A percentile compares a stretch with the other conserved stretches of the same genome.
Evolutionary conservation across 2,888 invertebrate species (phyloP).

Genomic region (Omphaloscelis lunosa): DNA sequence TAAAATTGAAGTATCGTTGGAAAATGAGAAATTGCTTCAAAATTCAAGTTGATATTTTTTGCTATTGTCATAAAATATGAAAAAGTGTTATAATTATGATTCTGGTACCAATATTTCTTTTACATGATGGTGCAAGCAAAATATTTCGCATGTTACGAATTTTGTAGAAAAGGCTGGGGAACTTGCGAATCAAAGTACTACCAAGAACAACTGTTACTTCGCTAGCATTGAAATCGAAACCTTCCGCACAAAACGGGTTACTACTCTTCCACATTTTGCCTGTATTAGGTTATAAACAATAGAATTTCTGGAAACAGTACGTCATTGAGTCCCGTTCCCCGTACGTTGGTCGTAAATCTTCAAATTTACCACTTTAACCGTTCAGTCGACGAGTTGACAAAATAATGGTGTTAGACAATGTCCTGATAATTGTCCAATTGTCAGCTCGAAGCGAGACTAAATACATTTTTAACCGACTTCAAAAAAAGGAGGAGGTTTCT

Average conservation of each 20-base stretch:
- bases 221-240: constrained; percentile 34
- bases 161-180: neutral
- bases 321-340: constrained; percentile 70
- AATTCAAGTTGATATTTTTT: too few species aligned
- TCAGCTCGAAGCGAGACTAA: constrained; percentile 74
- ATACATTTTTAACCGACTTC: too few species aligned
- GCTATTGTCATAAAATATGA: too few species aligned
- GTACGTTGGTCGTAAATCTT: constrained; percentile 78
- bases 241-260: constrained; percentile 42
- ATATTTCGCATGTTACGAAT: neutral
- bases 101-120: too few species aligned
- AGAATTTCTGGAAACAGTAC: constrained; percentile 67
- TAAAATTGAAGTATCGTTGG: neutral
- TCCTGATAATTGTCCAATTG: constrained; percentile 77
- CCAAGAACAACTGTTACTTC: constrained; percentile 20
- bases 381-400: constrained; percentile 79
- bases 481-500: too few species aligned
- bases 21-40: neutral
- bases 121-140: too few species aligned
- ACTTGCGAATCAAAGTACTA: neutral
- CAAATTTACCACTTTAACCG: constrained; percentile 82
- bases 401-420: constrained; percentile 83
- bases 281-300: constrained; percentile 51
- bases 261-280: constrained; percentile 31
- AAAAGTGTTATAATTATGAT: too few species aligned